phyloP scores from a whole-genome alignment of 2,888 invertebrate genomes.

The Parnassius apollo region DNA sequence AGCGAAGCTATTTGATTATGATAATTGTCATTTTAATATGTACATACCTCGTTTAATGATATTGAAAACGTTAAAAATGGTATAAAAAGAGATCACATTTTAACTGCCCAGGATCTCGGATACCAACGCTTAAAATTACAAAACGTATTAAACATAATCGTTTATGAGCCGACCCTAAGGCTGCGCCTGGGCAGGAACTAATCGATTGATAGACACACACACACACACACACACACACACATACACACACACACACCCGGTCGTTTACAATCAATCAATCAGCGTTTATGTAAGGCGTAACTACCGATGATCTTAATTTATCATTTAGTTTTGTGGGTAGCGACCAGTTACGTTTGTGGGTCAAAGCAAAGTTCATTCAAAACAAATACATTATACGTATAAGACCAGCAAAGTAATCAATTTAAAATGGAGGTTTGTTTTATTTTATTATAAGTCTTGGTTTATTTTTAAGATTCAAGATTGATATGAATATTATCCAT shows the following conservation, averaged over 20 bases:
- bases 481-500: too few relatives aligned
- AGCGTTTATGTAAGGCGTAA: constrained; percentile 75
- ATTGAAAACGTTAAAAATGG: constrained; percentile 21
- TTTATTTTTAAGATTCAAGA: too few relatives aligned
- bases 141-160: constrained; percentile 77
- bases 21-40: not conserved
- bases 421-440: not conserved
- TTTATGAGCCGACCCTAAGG: constrained; percentile 60
- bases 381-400: constrained; percentile 49
- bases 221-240: constrained; percentile 63
- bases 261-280: constrained; percentile 79
- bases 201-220: constrained; percentile 74
- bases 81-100: constrained; percentile 17
- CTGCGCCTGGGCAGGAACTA: constrained; percentile 66
- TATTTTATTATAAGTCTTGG: too few relatives aligned
- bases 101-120: constrained; percentile 52
- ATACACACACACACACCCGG: constrained; percentile 65
- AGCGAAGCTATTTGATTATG: not conserved
- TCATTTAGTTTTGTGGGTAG: constrained; percentile 78
- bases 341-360: constrained; percentile 66
- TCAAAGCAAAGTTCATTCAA: constrained; percentile 53
- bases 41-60: not conserved
- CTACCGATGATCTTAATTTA: constrained; percentile 77
- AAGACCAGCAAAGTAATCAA: constrained; percentile 19
- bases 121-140: constrained; percentile 64